Conservation (phyloP, 2,888 invertebrate species). For the Acrocyrtus sp. region DNA sequence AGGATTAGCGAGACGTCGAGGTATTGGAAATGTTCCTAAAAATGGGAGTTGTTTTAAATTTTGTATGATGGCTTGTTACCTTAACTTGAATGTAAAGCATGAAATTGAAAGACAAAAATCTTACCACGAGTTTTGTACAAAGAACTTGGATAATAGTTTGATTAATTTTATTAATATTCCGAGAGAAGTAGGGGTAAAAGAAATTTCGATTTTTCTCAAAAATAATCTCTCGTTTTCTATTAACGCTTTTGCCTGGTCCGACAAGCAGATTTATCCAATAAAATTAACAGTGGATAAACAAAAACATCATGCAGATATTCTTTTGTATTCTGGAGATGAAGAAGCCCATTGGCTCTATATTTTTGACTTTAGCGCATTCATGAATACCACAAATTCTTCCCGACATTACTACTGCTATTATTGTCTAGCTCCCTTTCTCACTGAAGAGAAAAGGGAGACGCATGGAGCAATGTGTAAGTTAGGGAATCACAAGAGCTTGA, state of each 20-base stretch:
- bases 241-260: conserved; percentile 2
- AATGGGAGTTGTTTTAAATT: neutral
- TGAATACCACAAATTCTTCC: no score
- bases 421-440: no score
- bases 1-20: neutral
- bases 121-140: conserved; percentile 1
- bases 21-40: conserved; percentile 5
- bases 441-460: no score
- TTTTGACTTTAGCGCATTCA: no score
- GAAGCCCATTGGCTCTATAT: no score
- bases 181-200: neutral
- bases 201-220: conserved; percentile 4
- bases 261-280: neutral
- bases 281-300: neutral
- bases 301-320: neutral
- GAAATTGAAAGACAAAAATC: conserved; percentile 3
- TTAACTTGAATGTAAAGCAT: neutral
- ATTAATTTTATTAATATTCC: conserved; percentile 3
- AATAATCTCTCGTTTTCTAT: conserved; percentile 7
- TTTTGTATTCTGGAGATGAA: neutral
- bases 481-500: no score
- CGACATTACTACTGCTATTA: no score
- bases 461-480: no score
- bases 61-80: conserved; percentile 2
- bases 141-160: conserved; percentile 5